These are phyloP conservation scores for Sylvietta virens DNA, from an alignment of 2,113 vertebrate species.

Conservation along the genomic window DNA sequence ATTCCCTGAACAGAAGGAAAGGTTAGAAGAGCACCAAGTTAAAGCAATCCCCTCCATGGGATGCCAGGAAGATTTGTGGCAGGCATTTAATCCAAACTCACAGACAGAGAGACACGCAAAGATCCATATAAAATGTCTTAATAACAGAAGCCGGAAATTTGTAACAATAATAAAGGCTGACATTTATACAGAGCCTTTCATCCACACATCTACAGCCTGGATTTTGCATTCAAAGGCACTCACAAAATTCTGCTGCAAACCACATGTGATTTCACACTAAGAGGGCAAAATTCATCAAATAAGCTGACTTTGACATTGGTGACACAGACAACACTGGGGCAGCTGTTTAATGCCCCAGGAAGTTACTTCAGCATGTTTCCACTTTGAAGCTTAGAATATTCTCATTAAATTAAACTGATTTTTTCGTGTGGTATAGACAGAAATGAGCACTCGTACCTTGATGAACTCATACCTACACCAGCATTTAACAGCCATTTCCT, in stretches of 20 bases:
- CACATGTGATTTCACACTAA: slow-evolving; percentile 2
- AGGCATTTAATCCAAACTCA: slow-evolving; percentile 33
- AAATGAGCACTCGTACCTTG: background rate
- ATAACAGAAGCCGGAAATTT: slow-evolving; percentile 65
- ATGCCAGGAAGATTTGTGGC: slow-evolving; percentile 59
- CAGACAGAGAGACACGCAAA: background rate
- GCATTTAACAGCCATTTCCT: background rate
- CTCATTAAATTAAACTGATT: background rate
- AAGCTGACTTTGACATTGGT: background rate
- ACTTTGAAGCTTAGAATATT: background rate
- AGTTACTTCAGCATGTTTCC: background rate
- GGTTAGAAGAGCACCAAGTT: slow-evolving; percentile 48
- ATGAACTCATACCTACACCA: background rate
- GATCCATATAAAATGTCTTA: slow-evolving; percentile 48
- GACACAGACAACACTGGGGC: background rate
- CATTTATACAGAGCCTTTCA: slow-evolving; percentile 53
- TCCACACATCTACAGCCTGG: slow-evolving; percentile 12
- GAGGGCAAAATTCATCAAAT: slow-evolving; percentile 5
- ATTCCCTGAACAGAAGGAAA: slow-evolving; percentile 54
- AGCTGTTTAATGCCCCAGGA: background rate
- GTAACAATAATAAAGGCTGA: slow-evolving; percentile 57
- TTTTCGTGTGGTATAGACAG: background rate
- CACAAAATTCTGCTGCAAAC: slow-evolving; percentile 1
- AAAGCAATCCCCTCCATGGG: slow-evolving; percentile 15
- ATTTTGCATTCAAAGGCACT: slow-evolving; percentile 18